These are phyloP conservation scores for Seriola rivoliana DNA, from an alignment of 2,113 vertebrate genomes.

Conservation along the genomic window DNA sequence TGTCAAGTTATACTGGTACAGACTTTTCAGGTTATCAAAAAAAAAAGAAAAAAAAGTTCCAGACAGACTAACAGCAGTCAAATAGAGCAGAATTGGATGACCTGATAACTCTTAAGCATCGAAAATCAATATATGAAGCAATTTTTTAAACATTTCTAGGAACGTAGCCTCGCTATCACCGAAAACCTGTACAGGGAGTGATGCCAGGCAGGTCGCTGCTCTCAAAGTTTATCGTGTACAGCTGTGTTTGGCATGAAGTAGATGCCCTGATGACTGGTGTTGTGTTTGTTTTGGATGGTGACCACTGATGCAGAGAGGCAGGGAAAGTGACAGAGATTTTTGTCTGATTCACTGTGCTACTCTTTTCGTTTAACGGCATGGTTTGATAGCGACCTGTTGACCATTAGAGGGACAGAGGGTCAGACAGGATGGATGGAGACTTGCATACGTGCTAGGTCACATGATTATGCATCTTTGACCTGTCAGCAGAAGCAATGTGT, in stretches of 20 bases:
- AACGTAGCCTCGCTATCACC: constrained; percentile 12
- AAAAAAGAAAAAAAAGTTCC: not conserved
- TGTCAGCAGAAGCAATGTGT: not conserved
- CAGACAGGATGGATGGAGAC: not conserved
- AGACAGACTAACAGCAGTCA: not conserved
- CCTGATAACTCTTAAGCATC: not conserved
- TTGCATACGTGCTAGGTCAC: not conserved
- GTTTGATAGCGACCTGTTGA: not conserved
- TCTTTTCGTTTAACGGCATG: not conserved
- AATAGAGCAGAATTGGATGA: not conserved
- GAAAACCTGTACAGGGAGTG: constrained; percentile 16
- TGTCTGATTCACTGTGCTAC: constrained; percentile 1
- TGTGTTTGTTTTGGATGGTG: constrained; percentile 39
- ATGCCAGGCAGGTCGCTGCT: constrained; percentile 48
- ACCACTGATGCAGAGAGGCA: not conserved
- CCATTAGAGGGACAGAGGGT: not conserved
- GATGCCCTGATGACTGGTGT: not conserved
- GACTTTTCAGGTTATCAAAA: not conserved
- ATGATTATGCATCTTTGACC: not conserved
- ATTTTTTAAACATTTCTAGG: constrained; percentile 41
- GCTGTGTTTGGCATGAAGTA: constrained; percentile 30
- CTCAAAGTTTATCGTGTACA: constrained; percentile 22
- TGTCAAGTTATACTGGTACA: not conserved
- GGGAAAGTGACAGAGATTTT: not conserved
- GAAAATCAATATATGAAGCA: constrained; percentile 39